Percentiles rank a stretch among this genome's conserved stretches.
Conservation (phyloP, 2,888 invertebrate genomes). For the Drosophila aldrichi region DNA sequence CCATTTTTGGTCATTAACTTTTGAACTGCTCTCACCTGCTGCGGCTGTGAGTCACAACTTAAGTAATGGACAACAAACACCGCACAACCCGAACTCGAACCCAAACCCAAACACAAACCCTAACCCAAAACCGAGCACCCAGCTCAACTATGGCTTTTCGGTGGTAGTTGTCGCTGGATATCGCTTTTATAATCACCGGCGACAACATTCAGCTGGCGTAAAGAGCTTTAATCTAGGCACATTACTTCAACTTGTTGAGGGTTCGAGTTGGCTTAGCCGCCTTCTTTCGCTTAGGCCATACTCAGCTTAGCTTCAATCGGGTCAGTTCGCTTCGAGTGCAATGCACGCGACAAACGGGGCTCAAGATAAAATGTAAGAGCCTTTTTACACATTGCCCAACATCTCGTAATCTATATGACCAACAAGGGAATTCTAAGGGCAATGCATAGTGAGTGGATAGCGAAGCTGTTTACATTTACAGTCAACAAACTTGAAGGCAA, state of each 20-base stretch:
- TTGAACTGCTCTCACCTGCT: conserved; percentile 69
- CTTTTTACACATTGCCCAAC: background rate
- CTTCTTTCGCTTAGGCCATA: background rate
- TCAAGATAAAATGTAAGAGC: conserved; percentile 1
- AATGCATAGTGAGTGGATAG: background rate
- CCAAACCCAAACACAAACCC: background rate
- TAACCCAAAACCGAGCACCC: background rate
- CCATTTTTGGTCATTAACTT: conserved; percentile 77
- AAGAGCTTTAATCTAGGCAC: conserved; percentile 51
- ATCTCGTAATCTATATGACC: conserved; percentile 7
- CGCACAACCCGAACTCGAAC: conserved; percentile 11
- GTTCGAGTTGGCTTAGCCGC: conserved; percentile 2
- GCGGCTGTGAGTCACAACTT: conserved; percentile 42
- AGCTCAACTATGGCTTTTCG: conserved; percentile 25
- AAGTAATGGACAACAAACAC: conserved; percentile 54
- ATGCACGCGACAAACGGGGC: background rate
- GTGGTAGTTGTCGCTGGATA: conserved; percentile 19
- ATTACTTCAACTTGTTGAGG: conserved; percentile 38
- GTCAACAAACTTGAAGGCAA: background rate
- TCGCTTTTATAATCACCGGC: conserved; percentile 45
- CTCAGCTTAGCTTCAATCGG: conserved; percentile 9
- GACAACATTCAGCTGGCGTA: conserved; percentile 45
- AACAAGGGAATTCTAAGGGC: background rate
- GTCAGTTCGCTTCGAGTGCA: conserved; percentile 8
- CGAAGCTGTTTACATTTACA: background rate